Base-by-base conservation (phyloP, 2,113 vertebrate genomes). In the Lagenorhynchus albirostris region DNA sequence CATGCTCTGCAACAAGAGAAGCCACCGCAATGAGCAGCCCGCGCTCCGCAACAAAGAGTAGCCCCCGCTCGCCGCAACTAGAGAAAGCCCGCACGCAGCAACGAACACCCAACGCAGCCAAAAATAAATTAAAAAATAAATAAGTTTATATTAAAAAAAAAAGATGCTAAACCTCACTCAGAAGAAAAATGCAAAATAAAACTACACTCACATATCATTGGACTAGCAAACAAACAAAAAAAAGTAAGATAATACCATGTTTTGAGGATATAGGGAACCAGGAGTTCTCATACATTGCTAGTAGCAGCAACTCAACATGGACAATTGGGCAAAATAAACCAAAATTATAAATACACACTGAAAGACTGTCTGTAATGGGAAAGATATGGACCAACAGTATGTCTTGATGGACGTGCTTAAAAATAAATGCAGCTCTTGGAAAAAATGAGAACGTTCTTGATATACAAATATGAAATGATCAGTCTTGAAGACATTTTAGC, bases 141-240 rank as follows among this genome's bases (percentile, higher is more conserved):
- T 53, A 53, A 17, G 5, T 53, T 18, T 53, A 53, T 53, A 53
- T 53, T 0, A 53, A 53, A 53, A 53, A 50, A 50, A 89, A 74
- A 96, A 92, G 18, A 92, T 47, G 18, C 21, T 83, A 95, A 95
- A 76, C 23, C 25, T 94, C 87, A 91, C 50, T 91, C 82, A 83
- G 91, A 76, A 85, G 36, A 95, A 92, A 85, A 58, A n/a, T 65
- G 58, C 44, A 96, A 91, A 91, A 77, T 79, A 83, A 94, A 97
- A 91, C 55, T 65, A 88, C 7, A 85, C 2, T 74, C 41, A 94
- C 93, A 84, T 62, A 65, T n/a, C 77, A 63, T 41, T 89, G 31
- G 11, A 70, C 17, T 63, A 38, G 17, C 25, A 89, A 85, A 63
- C 15, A 86, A 63, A 63, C 23, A 25, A 26, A 62, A 33, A 25